Conservation (phyloP, 2,888 invertebrate species). For the Endotricha flammealis region DNA sequence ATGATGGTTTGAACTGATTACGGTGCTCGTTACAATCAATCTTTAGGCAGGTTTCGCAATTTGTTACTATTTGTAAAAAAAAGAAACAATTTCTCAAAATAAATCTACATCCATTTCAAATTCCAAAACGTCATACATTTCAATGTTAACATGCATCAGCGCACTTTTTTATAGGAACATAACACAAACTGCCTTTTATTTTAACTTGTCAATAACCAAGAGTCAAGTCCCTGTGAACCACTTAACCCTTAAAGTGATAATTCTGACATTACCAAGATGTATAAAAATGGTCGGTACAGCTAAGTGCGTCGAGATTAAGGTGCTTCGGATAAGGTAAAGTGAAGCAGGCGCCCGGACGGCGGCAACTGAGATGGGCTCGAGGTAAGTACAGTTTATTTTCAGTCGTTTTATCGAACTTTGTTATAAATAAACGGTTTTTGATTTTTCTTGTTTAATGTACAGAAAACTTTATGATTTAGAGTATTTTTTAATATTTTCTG, state of each 20-base stretch:
- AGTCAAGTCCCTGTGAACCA: not conserved
- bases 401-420: not conserved
- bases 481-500: no score
- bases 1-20: no score
- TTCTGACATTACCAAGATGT: not conserved
- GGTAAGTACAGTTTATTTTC: not conserved
- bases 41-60: no score
- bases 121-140: no score
- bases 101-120: no score
- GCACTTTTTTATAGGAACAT: no score
- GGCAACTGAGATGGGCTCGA: slow-evolving; percentile 6
- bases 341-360: slow-evolving; percentile 3
- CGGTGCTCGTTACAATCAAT: no score
- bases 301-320: not conserved
- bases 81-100: no score
- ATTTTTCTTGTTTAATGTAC: not conserved
- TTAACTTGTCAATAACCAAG: not conserved
- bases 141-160: no score
- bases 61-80: no score
- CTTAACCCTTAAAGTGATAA: not conserved
- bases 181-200: no score
- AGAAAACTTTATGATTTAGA: no score
- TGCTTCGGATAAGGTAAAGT: not conserved
- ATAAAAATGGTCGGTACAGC: not conserved
- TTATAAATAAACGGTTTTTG: slow-evolving; percentile 3